Conservation (phyloP, 1,140 invertebrate species). For the Tenebrio molitor region DNA sequence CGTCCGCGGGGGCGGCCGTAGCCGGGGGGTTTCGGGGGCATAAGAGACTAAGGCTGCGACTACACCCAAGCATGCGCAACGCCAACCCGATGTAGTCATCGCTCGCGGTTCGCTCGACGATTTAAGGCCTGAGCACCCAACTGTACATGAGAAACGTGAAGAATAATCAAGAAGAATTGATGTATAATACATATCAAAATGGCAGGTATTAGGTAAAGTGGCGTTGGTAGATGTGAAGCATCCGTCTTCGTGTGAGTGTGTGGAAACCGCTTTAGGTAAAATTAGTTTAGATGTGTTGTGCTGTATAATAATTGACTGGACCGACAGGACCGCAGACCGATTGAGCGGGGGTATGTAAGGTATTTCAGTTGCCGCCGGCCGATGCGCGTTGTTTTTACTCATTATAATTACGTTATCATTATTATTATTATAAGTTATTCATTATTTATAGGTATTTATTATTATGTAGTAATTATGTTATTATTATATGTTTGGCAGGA, state of each 20-base stretch:
- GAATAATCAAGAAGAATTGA: constrained; percentile 10
- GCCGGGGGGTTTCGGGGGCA: constrained; percentile 10
- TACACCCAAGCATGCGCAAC: neutral
- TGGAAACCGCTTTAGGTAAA: constrained; percentile 7
- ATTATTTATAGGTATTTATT: constrained; percentile 62
- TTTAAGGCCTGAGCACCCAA: constrained; percentile 34
- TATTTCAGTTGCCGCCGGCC: constrained; percentile 41
- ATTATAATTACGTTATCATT: constrained; percentile 57
- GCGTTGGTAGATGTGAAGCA: constrained; percentile 4
- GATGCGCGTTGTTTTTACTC: constrained; percentile 52
- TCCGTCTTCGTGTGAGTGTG: neutral
- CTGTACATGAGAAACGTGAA: constrained; percentile 20
- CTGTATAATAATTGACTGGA: constrained; percentile 42
- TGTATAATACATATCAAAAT: constrained; percentile 26
- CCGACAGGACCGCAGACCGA: constrained; percentile 38
- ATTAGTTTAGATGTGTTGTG: constrained; percentile 4
- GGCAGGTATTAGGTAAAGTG: constrained; percentile 15
- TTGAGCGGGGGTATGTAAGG: constrained; percentile 35
- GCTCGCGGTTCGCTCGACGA: neutral
- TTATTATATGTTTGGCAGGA: constrained; percentile 64
- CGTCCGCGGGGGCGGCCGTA: no score
- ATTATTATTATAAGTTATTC: constrained; percentile 50
- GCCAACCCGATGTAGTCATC: neutral
- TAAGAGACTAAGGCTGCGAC: constrained; percentile 37
- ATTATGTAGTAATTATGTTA: constrained; percentile 60